Base-by-base conservation (phyloP, 64 coral and sea anemone genomes). In the Orbicella faveolata region DNA sequence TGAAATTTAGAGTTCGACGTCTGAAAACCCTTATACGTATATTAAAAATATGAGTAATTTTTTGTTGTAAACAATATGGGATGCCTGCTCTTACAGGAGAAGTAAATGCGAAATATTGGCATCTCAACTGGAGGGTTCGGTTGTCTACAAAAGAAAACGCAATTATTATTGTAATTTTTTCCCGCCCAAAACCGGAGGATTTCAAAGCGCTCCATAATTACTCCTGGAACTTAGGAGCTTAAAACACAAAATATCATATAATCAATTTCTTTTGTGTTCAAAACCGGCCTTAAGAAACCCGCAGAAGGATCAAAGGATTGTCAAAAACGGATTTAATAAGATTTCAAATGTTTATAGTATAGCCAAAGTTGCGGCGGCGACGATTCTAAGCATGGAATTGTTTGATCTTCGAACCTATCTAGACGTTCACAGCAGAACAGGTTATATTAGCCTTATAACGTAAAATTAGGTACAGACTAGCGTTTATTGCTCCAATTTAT, bases 301-400 rank as follows among this genome's bases (percentile, higher is more conserved):
- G 37, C 57, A 21, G 25, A 79, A 52, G 52, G 77, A 79, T 79
- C 52, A 79, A 79, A 2, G 52, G 77, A 54, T 79, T 79, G 59
- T 16, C 52, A 48, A 16, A 57, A 79, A 59, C 77, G 52, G 52
- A 59, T 79, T 79, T 33, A 57, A 79, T 6, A 79, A 5, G n/a
- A 79, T 33, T 57, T 30, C 0, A 25, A 54, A 55, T 79, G 20
- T 79, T 30, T 57, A 55, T 52, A 51, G 9, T 51, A 11, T 74
- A 9, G 25, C 1, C 13, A 34, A 30, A 14, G 55, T 59, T 59
- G 11, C 11, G 55, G 55, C 55, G 55, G 15, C 55, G 9, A 12
- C 55, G 55, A 59, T 59, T 59, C 55, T 9, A 59, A 59, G 13
- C 55, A 59, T 6, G 11, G 15, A 14, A 1, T 15, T 16, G 55